These are phyloP conservation scores for Muscina levida DNA, from an alignment of 2,888 invertebrate species.

Conservation along the genomic window DNA sequence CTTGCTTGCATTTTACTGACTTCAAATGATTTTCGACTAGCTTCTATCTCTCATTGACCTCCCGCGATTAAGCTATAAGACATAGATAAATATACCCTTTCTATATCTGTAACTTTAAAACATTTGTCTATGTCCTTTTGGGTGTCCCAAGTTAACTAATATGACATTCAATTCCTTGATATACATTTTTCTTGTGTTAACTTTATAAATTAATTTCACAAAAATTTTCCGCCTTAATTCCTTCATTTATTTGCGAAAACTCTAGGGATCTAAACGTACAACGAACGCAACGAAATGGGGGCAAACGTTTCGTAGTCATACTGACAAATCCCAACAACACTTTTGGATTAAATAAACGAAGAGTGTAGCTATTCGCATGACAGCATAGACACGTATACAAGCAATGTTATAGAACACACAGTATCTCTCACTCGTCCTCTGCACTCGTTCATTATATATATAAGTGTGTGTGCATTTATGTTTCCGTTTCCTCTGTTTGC, in stretches of 20 bases:
- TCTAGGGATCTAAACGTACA: not conserved
- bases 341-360: not conserved
- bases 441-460: not conserved
- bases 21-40: too few relatives aligned
- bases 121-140: not conserved
- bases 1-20: too few relatives aligned
- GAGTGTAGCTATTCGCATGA: not conserved
- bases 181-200: not conserved
- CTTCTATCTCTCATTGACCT: too few relatives aligned
- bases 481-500: not conserved
- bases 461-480: not conserved
- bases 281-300: not conserved
- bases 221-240: slow-evolving; percentile 34
- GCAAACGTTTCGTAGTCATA: not conserved
- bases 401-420: too few relatives aligned
- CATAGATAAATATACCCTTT: too few relatives aligned
- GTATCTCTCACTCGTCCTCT: not conserved
- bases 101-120: too few relatives aligned
- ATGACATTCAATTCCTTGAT: not conserved
- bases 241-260: slow-evolving; percentile 24
- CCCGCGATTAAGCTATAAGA: too few relatives aligned
- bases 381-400: too few relatives aligned
- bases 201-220: slow-evolving; percentile 28
- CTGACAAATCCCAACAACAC: not conserved
- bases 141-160: not conserved